Evolutionary conservation across 2,888 invertebrate species (phyloP), one percentile per base, ranked within the genome.

Genomic region (Ecdyonurus torrentis): DNA sequence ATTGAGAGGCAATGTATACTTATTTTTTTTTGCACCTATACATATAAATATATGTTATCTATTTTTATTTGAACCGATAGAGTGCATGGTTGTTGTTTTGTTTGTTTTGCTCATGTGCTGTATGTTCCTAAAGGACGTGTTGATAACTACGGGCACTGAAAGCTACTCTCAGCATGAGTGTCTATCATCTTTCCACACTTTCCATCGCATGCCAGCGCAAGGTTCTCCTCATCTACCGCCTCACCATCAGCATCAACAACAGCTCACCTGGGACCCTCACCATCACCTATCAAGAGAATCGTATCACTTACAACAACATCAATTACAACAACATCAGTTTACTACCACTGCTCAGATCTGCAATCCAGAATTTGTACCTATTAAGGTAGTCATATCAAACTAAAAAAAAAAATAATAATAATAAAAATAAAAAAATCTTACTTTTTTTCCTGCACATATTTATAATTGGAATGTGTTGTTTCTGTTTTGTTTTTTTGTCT

Each of bases 151-250:
- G 63, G 66, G 65, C 64, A 62, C 64, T 52, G 62, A 60, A 37
- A 52, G 64, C 64, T 66, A 63, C 61, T 66, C 67, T 52, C 63
- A 62, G 59, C 59, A 68, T 67, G 77, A 78, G 70, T 61, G 64
- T 62, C 62, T 61, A 58, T 76, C 77, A 70, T 75, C 78, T 69
- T 77, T 78, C 73, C 78, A 76, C 70, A 77, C 78, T 69, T 79
- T 84, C 79, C 84, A 83, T 78, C 84, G 84, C 78, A 79, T 71
- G 82, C n/a, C n/a, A n/a, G n/a, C n/a, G n/a, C n/a, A n/a, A n/a
- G n/a, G n/a, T n/a, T n/a, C n/a, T n/a, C n/a, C n/a, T n/a, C n/a
- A n/a, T n/a, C n/a, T n/a, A n/a, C 82, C 73, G 79, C 81, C 71
- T 78, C 82, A 74, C 77, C 77, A 70, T 73, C 76, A 70, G 70